Base-by-base conservation (phyloP, 2,113 vertebrate genomes). In the Actenoides hombroni region DNA sequence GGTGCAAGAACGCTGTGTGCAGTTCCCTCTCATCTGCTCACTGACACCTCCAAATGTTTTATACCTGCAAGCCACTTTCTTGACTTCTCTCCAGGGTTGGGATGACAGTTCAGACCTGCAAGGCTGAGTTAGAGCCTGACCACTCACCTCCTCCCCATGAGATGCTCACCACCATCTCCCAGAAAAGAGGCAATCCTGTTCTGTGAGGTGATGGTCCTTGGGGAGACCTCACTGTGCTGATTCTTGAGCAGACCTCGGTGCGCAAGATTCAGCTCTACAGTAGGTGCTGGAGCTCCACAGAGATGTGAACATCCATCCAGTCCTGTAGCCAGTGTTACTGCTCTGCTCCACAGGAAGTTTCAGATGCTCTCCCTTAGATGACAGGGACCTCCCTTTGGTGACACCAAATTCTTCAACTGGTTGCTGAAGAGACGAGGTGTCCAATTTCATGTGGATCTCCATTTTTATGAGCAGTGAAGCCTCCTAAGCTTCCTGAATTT, bases 1-100 rank as follows among this genome's bases (percentile, higher is more conserved):
- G 26, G 18, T 1, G 4, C 0, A 0, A 13, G 26, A 18, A 63
- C 56, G 18, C 23, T 28, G 18, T 0, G 0, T 7, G 17, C 39
- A 44, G 68, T 46, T 81, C 29, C 69, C 35, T 57, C 49, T n/a
- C 49, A 39, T 20, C 78, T 65, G 57, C 84, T 69, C 2, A 0
- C 25, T 7, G 11, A 61, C 23, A 78, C 20, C 54, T 63, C 42
- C 48, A 51, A n/a, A 56, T 0, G 0, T 82, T 65, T 59, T 10
- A 83, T 19, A 68, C 29, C 39, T 48, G 51, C 1, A 1, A 56
- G 14, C 6, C 67, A 26, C 31, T 39, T 78, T 35, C 53, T 25
- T 39, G 28, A 44, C 48, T 33, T 25, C 65, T 23, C 60, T 19
- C 16, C 26, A 23, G 40, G 39, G 33, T 40, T 35, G 33, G 35